phyloP scores from a whole-genome alignment of 2,888 invertebrate genomes.

The Erynnis tages region DNA sequence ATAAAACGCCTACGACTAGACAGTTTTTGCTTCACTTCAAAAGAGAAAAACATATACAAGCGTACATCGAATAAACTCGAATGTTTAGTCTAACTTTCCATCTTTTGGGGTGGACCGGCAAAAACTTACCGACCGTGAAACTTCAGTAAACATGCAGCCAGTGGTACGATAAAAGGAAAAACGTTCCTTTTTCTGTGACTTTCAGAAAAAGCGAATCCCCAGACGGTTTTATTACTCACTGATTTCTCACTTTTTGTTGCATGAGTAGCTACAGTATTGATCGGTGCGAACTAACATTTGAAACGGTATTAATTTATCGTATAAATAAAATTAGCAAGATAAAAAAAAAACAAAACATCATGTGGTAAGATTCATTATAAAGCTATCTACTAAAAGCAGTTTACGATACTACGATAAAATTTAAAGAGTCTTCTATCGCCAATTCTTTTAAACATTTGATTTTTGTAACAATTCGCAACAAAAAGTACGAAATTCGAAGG shows the following conservation, averaged over 20 bases:
- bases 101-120: background rate
- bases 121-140: slow-evolving; percentile 8
- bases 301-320: too few species aligned
- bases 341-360: too few species aligned
- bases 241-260: too few species aligned
- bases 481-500: too few species aligned
- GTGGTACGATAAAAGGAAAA: slow-evolving; percentile 3
- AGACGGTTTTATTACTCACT: too few species aligned
- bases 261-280: background rate
- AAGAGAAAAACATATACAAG: background rate
- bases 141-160: background rate
- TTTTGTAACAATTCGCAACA: too few species aligned
- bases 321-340: too few species aligned
- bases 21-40: slow-evolving; percentile 11
- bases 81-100: slow-evolving; percentile 18
- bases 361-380: too few species aligned
- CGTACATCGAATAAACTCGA: background rate
- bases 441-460: too few species aligned
- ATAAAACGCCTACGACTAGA: slow-evolving; percentile 1
- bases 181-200: slow-evolving; percentile 1
- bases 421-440: too few species aligned
- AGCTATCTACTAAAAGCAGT: too few species aligned
- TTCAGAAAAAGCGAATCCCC: background rate
- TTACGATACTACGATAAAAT: too few species aligned
- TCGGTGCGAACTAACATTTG: background rate